Conservation (phyloP, 2,113 vertebrate species). For the Ancistrus triradiatus region DNA sequence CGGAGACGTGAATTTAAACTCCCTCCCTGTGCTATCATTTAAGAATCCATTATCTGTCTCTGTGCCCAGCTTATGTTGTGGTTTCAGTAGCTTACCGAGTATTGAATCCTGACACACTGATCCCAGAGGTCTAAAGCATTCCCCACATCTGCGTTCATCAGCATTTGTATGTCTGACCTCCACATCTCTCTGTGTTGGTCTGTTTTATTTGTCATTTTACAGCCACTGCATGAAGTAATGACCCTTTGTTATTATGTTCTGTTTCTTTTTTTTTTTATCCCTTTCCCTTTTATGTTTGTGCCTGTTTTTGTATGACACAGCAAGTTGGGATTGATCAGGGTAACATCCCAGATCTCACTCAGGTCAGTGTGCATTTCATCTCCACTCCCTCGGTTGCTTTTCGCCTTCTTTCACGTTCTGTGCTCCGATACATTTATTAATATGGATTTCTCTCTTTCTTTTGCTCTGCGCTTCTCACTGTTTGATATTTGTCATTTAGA, state of each 20-base stretch:
- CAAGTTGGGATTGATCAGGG: constrained; percentile 96
- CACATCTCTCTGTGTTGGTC: constrained; percentile 37
- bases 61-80: neutral
- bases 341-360: constrained; percentile 92
- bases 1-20: neutral
- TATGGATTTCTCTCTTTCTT: no score
- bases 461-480: no score
- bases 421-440: no score
- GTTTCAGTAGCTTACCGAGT: constrained; percentile 16
- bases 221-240: constrained; percentile 70
- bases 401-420: constrained; percentile 56
- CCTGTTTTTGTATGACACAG: constrained; percentile 76
- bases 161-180: constrained; percentile 34
- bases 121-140: constrained; percentile 5
- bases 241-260: constrained; percentile 54
- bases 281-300: constrained; percentile 21
- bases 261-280: constrained; percentile 43
- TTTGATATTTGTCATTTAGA: no score
- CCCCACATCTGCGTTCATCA: constrained; percentile 12
- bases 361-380: constrained; percentile 85
- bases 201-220: constrained; percentile 60
- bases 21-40: constrained; percentile 3
- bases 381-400: no score
- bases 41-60: constrained; percentile 6
- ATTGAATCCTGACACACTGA: neutral